Percentiles rank a stretch among this genome's conserved stretches.
Conservation (phyloP, 2,113 vertebrate species). For the Pelmatolapia mariae region DNA sequence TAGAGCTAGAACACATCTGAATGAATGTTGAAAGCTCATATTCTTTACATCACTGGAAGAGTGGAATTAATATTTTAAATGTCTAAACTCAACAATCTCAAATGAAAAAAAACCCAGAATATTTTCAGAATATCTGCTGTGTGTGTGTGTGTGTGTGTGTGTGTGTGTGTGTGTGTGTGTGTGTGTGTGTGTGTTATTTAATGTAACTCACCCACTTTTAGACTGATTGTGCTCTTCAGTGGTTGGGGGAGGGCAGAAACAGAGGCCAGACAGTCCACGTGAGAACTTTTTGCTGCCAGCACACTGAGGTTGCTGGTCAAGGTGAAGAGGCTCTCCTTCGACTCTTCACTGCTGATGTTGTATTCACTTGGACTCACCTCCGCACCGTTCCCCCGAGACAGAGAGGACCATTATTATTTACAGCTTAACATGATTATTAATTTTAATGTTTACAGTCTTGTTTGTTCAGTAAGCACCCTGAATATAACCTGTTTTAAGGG, state of each 20-base stretch:
- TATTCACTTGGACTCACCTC: constrained; percentile 53
- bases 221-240: constrained; percentile 56
- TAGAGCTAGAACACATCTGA: neutral
- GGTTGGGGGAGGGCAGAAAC: constrained; percentile 68
- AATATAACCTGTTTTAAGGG: neutral
- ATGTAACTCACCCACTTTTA: constrained; percentile 66
- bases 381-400: neutral
- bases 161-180: neutral
- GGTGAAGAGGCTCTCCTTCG: constrained; percentile 46
- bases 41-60: neutral
- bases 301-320: constrained; percentile 71
- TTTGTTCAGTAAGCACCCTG: neutral
- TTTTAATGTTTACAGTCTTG: neutral
- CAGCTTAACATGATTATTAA: neutral
- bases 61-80: neutral
- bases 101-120: accelerated
- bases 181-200: neutral
- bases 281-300: constrained; percentile 58
- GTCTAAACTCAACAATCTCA: neutral
- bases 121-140: neutral
- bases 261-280: constrained; percentile 76
- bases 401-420: neutral
- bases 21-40: accelerated
- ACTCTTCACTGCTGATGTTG: constrained; percentile 53
- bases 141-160: neutral